Conservation (phyloP, 2,113 vertebrate species). For the Embiotoca jacksoni region DNA sequence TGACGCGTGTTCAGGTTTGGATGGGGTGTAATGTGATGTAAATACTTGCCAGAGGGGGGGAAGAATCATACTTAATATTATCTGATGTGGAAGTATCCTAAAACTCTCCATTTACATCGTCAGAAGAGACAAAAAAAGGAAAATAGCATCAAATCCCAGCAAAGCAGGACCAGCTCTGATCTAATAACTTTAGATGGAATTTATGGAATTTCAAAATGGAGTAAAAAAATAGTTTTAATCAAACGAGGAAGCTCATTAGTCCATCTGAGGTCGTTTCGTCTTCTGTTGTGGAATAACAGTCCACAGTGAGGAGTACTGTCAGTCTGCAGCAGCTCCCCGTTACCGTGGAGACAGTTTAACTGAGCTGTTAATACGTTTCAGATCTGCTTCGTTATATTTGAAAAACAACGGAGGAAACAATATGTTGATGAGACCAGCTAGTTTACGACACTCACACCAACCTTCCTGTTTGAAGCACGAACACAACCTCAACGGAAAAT, state of each 20-base stretch:
- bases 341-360: constrained; percentile 1
- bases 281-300: constrained; percentile 8
- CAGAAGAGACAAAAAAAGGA: background rate
- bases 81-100: background rate
- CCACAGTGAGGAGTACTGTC: background rate
- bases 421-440: no score
- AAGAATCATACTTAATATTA: no score
- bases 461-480: no score
- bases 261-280: background rate
- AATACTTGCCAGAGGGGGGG: no score
- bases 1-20: no score
- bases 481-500: no score
- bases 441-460: no score
- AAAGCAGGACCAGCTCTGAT: background rate
- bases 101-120: constrained; percentile 5
- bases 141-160: background rate
- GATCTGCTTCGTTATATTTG: constrained; percentile 31
- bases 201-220: constrained; percentile 1
- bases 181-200: background rate
- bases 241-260: constrained; percentile 25
- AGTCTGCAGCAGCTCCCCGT: constrained; percentile 18
- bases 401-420: background rate
- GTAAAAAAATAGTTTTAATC: background rate
- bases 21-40: no score
- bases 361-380: constrained; percentile 7